phyloP scores from a whole-genome alignment of 2,113 vertebrate species.

The Hypanus sabinus region DNA sequence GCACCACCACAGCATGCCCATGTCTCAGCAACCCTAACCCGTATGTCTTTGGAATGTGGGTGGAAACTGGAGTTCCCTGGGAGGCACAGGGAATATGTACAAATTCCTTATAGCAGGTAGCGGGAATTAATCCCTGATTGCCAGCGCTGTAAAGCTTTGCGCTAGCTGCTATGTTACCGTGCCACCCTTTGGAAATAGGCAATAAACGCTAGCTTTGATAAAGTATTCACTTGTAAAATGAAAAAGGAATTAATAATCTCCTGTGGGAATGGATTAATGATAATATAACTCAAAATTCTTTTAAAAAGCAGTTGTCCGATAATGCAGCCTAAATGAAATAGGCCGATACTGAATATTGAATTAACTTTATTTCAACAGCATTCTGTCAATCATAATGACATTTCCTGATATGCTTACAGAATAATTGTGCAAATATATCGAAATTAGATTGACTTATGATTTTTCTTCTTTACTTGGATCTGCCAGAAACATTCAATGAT shows the following conservation, averaged over 20 bases:
- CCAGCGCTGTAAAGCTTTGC: too few relatives aligned
- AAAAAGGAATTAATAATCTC: neutral
- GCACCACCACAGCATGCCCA: too few relatives aligned
- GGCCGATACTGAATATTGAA: conserved; percentile 68
- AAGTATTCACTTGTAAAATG: too few relatives aligned
- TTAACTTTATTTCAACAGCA: conserved; percentile 60
- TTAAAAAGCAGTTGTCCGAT: conserved; percentile 45
- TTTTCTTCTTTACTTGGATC: conserved; percentile 47
- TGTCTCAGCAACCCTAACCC: too few relatives aligned
- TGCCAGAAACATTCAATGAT: conserved; percentile 51
- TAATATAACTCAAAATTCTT: conserved; percentile 57
- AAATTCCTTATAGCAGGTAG: too few relatives aligned
- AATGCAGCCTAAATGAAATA: conserved; percentile 71
- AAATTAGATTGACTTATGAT: conserved; percentile 69
- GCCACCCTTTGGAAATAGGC: too few relatives aligned
- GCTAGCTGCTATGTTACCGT: too few relatives aligned
- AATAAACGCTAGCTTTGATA: too few relatives aligned
- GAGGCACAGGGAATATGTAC: too few relatives aligned
- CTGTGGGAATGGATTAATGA: conserved; percentile 57
- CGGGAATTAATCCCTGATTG: too few relatives aligned
- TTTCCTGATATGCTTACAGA: conserved; percentile 63
- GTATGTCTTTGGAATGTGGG: too few relatives aligned
- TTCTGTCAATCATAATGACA: conserved; percentile 64
- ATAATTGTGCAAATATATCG: conserved; percentile 59
- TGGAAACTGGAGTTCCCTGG: too few relatives aligned